Evolutionary conservation across 1,140 invertebrate species (phyloP), one percentile per base, ranked within the genome.

Genomic region (Zeugodacus cucurbitae): DNA sequence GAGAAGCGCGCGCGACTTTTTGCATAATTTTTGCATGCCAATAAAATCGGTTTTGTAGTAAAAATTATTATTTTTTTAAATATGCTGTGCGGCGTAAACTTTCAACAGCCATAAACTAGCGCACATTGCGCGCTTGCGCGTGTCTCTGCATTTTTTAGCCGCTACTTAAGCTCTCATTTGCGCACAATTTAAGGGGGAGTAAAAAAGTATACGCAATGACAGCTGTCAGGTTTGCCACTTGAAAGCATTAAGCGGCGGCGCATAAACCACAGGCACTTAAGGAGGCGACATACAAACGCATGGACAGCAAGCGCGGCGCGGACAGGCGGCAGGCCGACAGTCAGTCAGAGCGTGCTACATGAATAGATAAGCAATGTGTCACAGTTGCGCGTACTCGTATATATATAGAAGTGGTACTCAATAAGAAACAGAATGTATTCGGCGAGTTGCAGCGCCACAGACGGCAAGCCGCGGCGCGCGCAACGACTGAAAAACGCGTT

Each of bases 341-440:
- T 0, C 41, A 82, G 41, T 29, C 74, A 11, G 41, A 48, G 74
- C 74, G 74, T 82, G 74, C 74, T 82, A 48, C 74, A 48, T 44
- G 26, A 82, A 82, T 48, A 82, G 37, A 82, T 82, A 48, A 54
- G 41, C 74, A 82, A 82, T 82, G n/a, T 82, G 74, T 82, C 74
- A 82, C 74, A 54, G 74, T 48, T 82, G 74, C 37, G 26, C 44
- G 74, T 22, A 26, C 74, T 26, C 41, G 8, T n/a, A 48, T 2
- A 34, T 10, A 20, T 0, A 70, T 26, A 62, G 4, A 14, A 70
- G 34, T 10, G 17, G 5, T 70, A 20, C 32, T 14, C 29, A 14
- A 34, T 3, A 74, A 74, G 41, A 32, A 62, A 59, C 1, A 4
- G 14, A 1, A 59, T 62, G 11, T 4, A 10, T 62, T n/a, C 58